Evolutionary conservation across 2,797 vertebrate genomes (phyloP).

Genomic region (Ctenopoma kingsleyae): DNA sequence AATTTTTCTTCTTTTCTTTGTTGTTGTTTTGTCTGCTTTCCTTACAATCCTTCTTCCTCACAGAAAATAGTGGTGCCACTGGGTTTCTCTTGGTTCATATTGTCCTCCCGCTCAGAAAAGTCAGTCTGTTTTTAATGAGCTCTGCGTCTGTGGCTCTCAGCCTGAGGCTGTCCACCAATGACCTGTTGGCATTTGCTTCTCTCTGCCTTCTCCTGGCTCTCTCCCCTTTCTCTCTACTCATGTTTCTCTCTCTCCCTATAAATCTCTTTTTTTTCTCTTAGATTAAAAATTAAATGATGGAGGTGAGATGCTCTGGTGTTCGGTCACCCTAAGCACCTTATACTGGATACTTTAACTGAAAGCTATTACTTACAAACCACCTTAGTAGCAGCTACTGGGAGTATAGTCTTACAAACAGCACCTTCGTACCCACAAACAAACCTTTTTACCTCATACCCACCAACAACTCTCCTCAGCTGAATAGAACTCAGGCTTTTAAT

Average conservation of each 20-base stretch:
- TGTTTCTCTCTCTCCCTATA: slow-evolving; percentile 10
- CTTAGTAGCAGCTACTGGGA: background rate
- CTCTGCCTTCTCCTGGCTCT: slow-evolving; percentile 51
- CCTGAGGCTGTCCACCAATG: slow-evolving; percentile 74
- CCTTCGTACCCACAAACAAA: slow-evolving; percentile 17
- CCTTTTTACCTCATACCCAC: slow-evolving; percentile 6
- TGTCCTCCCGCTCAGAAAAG: slow-evolving; percentile 70
- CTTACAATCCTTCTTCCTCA: slow-evolving; percentile 48
- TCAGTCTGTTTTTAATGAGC: slow-evolving; percentile 82
- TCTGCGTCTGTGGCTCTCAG: slow-evolving; percentile 72
- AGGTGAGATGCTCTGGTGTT: slow-evolving; percentile 35
- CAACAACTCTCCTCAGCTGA: slow-evolving; percentile 21
- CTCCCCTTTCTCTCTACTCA: slow-evolving; percentile 14
- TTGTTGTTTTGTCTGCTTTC: slow-evolving; percentile 59
- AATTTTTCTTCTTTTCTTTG: slow-evolving; percentile 54
- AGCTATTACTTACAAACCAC: slow-evolving; percentile 32
- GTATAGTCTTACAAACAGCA: slow-evolving; percentile 14
- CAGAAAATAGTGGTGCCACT: slow-evolving; percentile 53
- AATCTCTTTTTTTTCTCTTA: slow-evolving; percentile 50
- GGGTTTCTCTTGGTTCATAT: slow-evolving; percentile 56
- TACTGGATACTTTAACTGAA: slow-evolving; percentile 27
- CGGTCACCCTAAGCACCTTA: slow-evolving; percentile 32
- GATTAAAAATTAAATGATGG: slow-evolving; percentile 66
- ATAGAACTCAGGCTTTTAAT: slow-evolving; percentile 8
- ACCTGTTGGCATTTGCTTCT: slow-evolving; percentile 80